phyloP scores from a whole-genome alignment of 2,888 invertebrate species.

The Diaphora mendica region DNA sequence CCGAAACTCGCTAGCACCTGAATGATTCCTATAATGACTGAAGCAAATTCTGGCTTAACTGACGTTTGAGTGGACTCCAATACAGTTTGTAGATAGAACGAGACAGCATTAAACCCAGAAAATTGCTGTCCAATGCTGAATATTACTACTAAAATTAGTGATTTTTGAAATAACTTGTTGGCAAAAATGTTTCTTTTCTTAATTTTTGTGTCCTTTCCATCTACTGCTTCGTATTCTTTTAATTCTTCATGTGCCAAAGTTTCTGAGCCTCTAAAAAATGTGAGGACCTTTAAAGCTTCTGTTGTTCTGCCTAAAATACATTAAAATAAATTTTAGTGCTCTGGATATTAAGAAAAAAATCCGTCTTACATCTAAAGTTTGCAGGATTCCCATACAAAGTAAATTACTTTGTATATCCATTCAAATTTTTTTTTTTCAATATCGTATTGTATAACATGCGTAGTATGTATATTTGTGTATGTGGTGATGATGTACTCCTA shows the following conservation, averaged over 20 bases:
- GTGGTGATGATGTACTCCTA: too few relatives aligned
- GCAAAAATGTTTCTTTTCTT: constrained; percentile 40
- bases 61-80: constrained; percentile 67
- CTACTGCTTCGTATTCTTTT: constrained; percentile 59
- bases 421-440: too few relatives aligned
- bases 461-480: too few relatives aligned
- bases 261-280: constrained; percentile 65
- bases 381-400: neutral
- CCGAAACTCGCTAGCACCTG: constrained; percentile 65
- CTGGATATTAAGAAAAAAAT: neutral
- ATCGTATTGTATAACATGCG: too few relatives aligned
- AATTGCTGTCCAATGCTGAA: constrained; percentile 50
- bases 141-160: constrained; percentile 24
- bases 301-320: constrained; percentile 59
- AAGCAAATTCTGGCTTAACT: constrained; percentile 63
- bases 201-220: constrained; percentile 27
- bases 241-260: constrained; percentile 61
- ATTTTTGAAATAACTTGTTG: constrained; percentile 40
- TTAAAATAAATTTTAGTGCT: neutral
- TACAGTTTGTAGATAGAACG: constrained; percentile 70
- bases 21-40: constrained; percentile 66
- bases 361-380: neutral
- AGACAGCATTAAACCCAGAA: constrained; percentile 65
- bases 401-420: neutral
- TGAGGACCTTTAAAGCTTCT: constrained; percentile 63